Conservation (phyloP, 2,888 invertebrate genomes). For the Drosophila testacea region DNA sequence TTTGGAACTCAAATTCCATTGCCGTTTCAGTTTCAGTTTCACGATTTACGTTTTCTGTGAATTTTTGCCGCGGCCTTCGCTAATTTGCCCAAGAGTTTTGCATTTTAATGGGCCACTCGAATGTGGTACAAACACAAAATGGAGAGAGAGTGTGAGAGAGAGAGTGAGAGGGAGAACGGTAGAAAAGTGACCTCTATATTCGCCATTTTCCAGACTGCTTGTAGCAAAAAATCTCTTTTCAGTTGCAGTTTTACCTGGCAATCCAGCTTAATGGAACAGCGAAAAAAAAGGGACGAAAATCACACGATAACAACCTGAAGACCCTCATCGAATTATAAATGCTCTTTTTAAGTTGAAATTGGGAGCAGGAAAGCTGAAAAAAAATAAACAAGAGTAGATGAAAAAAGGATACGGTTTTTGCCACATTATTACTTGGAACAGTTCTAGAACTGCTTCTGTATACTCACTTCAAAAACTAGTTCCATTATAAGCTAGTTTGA, state of each 20-base stretch:
- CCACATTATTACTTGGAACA: no score
- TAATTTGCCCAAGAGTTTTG: slow-evolving; percentile 45
- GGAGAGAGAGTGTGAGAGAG: background rate
- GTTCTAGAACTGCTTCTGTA: no score
- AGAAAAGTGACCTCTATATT: slow-evolving; percentile 14
- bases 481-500: no score
- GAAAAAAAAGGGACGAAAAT: background rate
- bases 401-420: background rate
- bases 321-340: slow-evolving; percentile 7
- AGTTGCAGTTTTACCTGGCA: slow-evolving; percentile 12
- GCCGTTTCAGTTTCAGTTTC: slow-evolving; percentile 12
- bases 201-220: slow-evolving; percentile 12
- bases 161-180: background rate
- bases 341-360: background rate
- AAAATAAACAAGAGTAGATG: background rate
- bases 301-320: background rate
- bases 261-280: slow-evolving; percentile 14
- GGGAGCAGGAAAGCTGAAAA: background rate
- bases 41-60: slow-evolving; percentile 9
- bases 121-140: background rate
- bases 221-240: slow-evolving; percentile 19
- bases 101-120: slow-evolving; percentile 35
- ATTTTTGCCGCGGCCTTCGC: slow-evolving; percentile 28
- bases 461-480: no score
- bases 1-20: slow-evolving; percentile 4